Base-by-base conservation (phyloP, 2,888 invertebrate species). In the Lepidocyrtinus sp. region DNA sequence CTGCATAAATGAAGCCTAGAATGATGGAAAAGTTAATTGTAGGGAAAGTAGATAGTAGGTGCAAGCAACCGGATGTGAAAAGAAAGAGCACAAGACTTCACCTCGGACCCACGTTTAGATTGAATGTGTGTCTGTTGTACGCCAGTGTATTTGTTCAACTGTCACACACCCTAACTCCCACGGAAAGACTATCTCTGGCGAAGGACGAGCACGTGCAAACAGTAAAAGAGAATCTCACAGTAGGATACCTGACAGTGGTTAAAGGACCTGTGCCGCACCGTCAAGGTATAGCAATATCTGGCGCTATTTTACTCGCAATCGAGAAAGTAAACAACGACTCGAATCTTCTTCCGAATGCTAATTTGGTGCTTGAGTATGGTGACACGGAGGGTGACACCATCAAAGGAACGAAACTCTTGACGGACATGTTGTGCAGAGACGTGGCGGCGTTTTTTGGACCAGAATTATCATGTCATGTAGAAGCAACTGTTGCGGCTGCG, bases 361-460 rank as follows among this genome's bases (percentile, higher is more conserved):
- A 91, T 64, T 89, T 96, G 87, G 90, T 90, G 83, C 89, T 95
- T 88, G 91, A 92, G 88, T 96, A 95, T 94, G 93, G 93, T 89
- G 96, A 96, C 90, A 96, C 96, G 67, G 85, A 85, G 88, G 96
- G 95, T 83, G 95, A 96, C 87, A 95, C 95, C 64, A 93, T 96
- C 87, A 90, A 92, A 85, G 94, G 96, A 83, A 96, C 96, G 67
- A 92, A 92, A 86, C 92, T 93, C 86, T 92, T 97, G 89, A 95
- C 96, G 27, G 94, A 96, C 89, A 96, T 96, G 95, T 94, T 96
- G 88, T 96, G 96, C 89, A 92, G 94, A 75, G 95, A 95, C 70
- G 95, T 96, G 74, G 93, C 94, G 36, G 97, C 95, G 69, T 96
- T 98, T 91, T 96, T 98, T 89, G 98, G 98, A 1, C 97, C 98